Conservation (phyloP, 35 echinoderm and acorn worm genomes). For the Anneissia japonica region DNA sequence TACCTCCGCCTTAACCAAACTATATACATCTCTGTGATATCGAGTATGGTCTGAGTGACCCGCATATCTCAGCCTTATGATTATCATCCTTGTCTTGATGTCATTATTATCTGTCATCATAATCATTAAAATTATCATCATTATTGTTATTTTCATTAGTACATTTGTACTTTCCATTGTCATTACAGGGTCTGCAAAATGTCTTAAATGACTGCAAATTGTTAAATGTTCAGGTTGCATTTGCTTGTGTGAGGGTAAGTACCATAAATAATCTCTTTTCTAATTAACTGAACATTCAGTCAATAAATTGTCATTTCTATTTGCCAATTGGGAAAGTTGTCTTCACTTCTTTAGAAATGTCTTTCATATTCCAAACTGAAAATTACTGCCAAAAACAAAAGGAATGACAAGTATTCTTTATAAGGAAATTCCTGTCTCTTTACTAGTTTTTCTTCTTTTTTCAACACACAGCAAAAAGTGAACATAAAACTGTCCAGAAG, state of each 20-base stretch:
- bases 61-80: too few relatives aligned
- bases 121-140: not conserved
- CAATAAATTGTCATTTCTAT: too few relatives aligned
- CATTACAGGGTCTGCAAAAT: not conserved
- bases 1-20: too few relatives aligned
- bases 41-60: too few relatives aligned
- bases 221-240: not conserved
- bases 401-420: not conserved
- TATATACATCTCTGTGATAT: too few relatives aligned
- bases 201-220: not conserved
- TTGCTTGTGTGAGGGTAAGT: not conserved
- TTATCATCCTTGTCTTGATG: not conserved
- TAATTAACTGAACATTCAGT: too few relatives aligned
- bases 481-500: not conserved
- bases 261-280: too few relatives aligned
- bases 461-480: not conserved
- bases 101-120: not conserved
- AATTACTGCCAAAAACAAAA: not conserved
- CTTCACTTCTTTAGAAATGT: too few relatives aligned
- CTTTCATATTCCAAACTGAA: too few relatives aligned
- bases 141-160: not conserved
- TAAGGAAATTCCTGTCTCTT: too few relatives aligned
- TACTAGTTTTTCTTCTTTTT: not conserved
- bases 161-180: too few relatives aligned
- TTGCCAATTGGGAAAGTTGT: too few relatives aligned